These are phyloP conservation scores for Hipparchia sbordonii DNA, from an alignment of 2,888 invertebrate species.

Conservation along the genomic window DNA sequence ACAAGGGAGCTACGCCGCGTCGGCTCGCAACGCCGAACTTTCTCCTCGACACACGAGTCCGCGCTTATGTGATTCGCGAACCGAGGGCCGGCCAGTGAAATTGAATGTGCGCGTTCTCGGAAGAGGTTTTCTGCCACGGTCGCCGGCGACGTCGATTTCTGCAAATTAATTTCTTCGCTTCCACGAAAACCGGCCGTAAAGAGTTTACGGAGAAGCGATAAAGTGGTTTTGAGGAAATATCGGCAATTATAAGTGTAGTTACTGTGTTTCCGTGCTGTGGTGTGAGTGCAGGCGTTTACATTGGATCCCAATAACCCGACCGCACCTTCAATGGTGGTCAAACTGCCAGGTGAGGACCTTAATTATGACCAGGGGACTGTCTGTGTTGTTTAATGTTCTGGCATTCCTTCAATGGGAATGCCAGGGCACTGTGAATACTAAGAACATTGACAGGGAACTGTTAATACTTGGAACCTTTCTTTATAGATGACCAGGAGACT, in stretches of 20 bases:
- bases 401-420: no score
- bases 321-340: constrained; percentile 81
- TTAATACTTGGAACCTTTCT: no score
- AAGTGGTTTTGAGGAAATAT: constrained; percentile 81
- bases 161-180: constrained; percentile 81
- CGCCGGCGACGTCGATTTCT: constrained; percentile 68
- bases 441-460: no score
- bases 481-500: no score
- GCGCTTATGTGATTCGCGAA: constrained; percentile 66
- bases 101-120: constrained; percentile 77
- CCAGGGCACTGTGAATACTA: no score
- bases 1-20: constrained; percentile 57
- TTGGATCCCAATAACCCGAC: constrained; percentile 78
- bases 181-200: constrained; percentile 78
- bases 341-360: constrained; percentile 74
- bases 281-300: constrained; percentile 72
- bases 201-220: constrained; percentile 79
- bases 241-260: constrained; percentile 67
- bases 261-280: constrained; percentile 77
- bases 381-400: no score
- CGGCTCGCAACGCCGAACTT: constrained; percentile 67
- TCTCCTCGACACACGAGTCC: constrained; percentile 72
- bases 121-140: constrained; percentile 67
- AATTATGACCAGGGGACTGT: no score
- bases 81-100: constrained; percentile 71